Conservation (phyloP, 2,888 invertebrate genomes). For the Dryadula phaetusa region DNA sequence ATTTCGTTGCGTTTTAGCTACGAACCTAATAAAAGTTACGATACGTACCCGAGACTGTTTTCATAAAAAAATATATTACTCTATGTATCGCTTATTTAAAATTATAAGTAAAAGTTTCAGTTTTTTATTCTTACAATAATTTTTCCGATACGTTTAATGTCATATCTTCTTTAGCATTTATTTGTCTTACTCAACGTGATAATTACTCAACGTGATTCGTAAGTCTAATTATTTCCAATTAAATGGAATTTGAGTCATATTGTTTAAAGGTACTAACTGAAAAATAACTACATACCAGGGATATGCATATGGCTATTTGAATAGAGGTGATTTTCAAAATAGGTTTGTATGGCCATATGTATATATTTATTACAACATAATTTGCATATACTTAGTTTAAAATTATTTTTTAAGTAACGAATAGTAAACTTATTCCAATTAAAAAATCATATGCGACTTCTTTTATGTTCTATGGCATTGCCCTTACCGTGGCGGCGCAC, state of each 20-base stretch:
- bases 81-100: no score
- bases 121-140: slow-evolving; percentile 4
- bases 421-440: slow-evolving; percentile 3
- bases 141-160: slow-evolving; percentile 13
- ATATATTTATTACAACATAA: no score
- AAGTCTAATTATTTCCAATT: slow-evolving; percentile 29
- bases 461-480: slow-evolving; percentile 57
- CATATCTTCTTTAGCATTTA: slow-evolving; percentile 11
- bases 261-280: slow-evolving; percentile 2
- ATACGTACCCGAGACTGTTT: not conserved
- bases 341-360: no score
- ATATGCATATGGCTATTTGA: no score
- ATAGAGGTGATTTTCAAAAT: no score
- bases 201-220: slow-evolving; percentile 23
- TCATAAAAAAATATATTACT: no score
- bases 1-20: not conserved
- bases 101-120: not conserved
- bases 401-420: not conserved
- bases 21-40: not conserved
- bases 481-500: slow-evolving; percentile 65
- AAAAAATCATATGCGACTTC: slow-evolving; percentile 29
- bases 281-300: not conserved
- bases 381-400: no score
- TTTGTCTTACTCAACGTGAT: slow-evolving; percentile 23
- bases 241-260: slow-evolving; percentile 8